These are phyloP conservation scores for Orchestia grillus DNA, from an alignment of 1,140 invertebrate species.

Conservation along the genomic window DNA sequence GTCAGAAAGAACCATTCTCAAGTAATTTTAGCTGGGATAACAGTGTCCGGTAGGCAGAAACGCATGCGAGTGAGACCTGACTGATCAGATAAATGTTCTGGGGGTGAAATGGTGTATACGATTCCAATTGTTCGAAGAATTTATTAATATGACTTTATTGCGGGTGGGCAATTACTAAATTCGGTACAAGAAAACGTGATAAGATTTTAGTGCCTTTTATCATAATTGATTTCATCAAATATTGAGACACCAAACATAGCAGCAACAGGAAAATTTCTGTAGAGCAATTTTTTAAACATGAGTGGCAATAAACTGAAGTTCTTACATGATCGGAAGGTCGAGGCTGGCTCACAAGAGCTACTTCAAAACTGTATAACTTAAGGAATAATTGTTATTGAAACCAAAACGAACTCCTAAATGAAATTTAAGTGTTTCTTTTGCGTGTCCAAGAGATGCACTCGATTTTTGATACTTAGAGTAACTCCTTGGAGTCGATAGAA, in stretches of 20 bases:
- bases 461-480: too few species aligned
- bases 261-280: background rate
- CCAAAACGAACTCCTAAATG: too few species aligned
- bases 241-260: background rate
- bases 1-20: background rate
- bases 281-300: background rate
- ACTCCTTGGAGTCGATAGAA: too few species aligned
- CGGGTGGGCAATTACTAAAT: background rate
- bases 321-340: background rate
- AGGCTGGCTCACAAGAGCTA: background rate
- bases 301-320: background rate
- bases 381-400: too few species aligned
- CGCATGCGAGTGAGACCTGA: background rate
- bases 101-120: background rate
- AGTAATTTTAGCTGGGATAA: background rate
- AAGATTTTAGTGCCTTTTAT: background rate
- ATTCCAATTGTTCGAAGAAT: background rate
- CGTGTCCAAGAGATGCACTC: too few species aligned
- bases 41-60: background rate
- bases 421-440: too few species aligned
- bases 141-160: background rate
- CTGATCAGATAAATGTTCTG: background rate
- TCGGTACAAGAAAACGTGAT: background rate
- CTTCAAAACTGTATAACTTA: background rate
- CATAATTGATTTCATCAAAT: background rate